These are phyloP conservation scores for Brachionus plicatilis DNA, from an alignment of 1,140 invertebrate species.

Conservation along the genomic window DNA sequence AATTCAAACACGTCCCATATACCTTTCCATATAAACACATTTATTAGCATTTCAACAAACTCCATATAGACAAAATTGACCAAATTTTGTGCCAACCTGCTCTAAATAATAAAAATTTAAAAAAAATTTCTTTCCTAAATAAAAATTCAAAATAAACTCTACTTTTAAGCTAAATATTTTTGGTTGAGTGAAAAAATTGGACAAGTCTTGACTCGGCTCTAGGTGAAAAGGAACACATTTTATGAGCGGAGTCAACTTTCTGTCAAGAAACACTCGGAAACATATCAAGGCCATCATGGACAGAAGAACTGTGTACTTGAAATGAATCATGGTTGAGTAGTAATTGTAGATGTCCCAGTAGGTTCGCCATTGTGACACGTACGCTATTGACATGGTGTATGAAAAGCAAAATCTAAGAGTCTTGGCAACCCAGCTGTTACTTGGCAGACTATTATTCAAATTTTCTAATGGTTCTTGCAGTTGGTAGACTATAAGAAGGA, in stretches of 20 bases:
- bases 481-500: neutral
- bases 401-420: neutral
- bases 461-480: neutral
- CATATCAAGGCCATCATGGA: neutral
- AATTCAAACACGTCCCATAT: constrained; percentile 4
- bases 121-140: too few relatives aligned
- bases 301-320: neutral
- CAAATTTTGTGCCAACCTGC: neutral
- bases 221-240: constrained; percentile 18
- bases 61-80: neutral
- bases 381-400: neutral
- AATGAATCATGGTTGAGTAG: neutral
- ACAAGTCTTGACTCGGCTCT: neutral
- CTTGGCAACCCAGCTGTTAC: neutral
- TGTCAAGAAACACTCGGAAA: neutral
- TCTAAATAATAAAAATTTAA: neutral
- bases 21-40: constrained; percentile 5
- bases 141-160: neutral
- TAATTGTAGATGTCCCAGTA: constrained; percentile 10
- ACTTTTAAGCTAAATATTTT: neutral
- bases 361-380: neutral
- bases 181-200: neutral
- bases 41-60: constrained; percentile 14
- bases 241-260: neutral
- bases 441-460: neutral